A percentile compares a stretch with the other conserved stretches of the same genome.
These are phyloP conservation scores for Mactra quadrangularis DNA, from an alignment of 1,140 invertebrate genomes.

Conservation along the genomic window DNA sequence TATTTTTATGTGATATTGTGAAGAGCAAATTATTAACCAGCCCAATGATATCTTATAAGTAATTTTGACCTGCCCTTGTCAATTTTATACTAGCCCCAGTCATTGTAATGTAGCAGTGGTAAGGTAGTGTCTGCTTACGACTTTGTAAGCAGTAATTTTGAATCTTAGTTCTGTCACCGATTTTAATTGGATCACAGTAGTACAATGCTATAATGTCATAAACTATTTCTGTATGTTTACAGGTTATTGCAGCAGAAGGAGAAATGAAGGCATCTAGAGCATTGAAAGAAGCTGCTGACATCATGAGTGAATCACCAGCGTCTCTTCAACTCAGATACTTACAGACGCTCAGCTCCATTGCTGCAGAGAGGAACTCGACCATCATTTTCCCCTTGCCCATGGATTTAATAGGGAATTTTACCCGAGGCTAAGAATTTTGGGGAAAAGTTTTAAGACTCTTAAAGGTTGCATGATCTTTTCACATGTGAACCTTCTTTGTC, in stretches of 20 bases:
- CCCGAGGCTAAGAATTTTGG: conserved; percentile 2
- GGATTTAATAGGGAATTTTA: conserved; percentile 88
- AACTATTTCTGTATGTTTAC: neutral
- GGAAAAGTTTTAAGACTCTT: no score
- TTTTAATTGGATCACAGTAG: no score
- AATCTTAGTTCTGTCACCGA: neutral
- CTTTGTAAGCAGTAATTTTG: no score
- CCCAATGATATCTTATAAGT: no score
- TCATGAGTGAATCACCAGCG: conserved; percentile 93
- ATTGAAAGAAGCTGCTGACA: conserved; percentile 95
- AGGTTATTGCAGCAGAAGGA: conserved; percentile 83
- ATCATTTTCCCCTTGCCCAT: conserved; percentile 98
- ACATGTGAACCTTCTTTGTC: neutral
- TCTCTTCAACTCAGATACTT: conserved; percentile 90
- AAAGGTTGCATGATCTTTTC: no score
- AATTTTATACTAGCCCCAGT: no score
- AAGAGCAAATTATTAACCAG: no score
- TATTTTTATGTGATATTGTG: no score
- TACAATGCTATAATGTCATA: no score
- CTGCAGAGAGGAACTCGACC: conserved; percentile 98
- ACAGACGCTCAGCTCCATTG: conserved; percentile 92
- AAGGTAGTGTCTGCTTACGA: no score
- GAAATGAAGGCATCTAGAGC: conserved; percentile 90
- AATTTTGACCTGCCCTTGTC: no score
- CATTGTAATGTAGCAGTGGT: no score